Evolutionary conservation across 2,797 vertebrate genomes (phyloP), one percentile per base, ranked within the genome.

Genomic region (Neomorphus geoffroyi): DNA sequence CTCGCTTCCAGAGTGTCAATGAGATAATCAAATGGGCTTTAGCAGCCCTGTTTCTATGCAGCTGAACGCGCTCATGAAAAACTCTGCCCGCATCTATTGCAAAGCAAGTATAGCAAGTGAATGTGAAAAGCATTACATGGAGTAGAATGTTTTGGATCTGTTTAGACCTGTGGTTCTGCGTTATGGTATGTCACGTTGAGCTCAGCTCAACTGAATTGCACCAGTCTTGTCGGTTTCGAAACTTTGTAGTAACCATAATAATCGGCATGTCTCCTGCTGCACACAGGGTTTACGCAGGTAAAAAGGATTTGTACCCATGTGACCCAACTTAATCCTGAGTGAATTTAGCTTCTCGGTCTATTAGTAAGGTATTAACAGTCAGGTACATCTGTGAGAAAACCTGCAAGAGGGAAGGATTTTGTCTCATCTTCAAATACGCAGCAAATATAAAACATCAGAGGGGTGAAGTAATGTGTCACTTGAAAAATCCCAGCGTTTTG

Each of bases 1-100:
- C 93, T 96, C 80, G 10, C 70, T 60, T 94, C 94, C 86, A 46
- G 67, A 95, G 91, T 94, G 94, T 97, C 94, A 72, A 30, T 90
- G 90, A 92, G 97, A 96, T 75, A 95, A 91, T 92, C 94, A 93
- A 8, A 37, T 2, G 95, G 97, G 96, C 97, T 95, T 28, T 13
- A 2, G 24, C 67, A 80, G 97, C 93, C 96, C 85, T 66, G 18
- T 79, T 92, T 85, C 98, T 97, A 93, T 97, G 97, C 97, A 97
- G 97, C 96, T 92, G 86, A 65, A 21, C 4, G 24, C 87, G 35
- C 91, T 91, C 82, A 57, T 46, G 85, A 93, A 95, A 75, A 48
- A 87, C 81, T 77, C 86, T 95, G 92, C 71, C 94, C 50, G 2
- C 90, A 51, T 83, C 85, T 80, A 51, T 94, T 89, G 74, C 85